phyloP scores from a whole-genome alignment of 2,113 vertebrate species.

The Ophthalmolycus amberensis region DNA sequence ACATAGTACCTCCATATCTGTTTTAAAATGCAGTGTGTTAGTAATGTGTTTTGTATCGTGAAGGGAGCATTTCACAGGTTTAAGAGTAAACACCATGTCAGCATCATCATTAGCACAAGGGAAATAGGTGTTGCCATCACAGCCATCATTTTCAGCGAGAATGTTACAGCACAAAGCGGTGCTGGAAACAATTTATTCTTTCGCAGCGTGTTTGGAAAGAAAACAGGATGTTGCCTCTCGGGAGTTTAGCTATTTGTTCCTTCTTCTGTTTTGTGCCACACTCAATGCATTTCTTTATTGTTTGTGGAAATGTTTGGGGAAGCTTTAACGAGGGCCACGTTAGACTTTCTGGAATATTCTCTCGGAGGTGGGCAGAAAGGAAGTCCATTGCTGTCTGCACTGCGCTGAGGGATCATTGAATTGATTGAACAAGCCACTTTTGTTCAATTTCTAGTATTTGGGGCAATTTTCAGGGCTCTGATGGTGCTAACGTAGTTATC shows the following conservation, averaged over 20 bases:
- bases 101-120: slow-evolving; percentile 15
- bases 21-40: neutral
- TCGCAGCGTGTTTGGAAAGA: slow-evolving; percentile 4
- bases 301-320: neutral
- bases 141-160: neutral
- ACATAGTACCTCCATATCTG: neutral
- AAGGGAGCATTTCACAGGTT: neutral
- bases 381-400: neutral
- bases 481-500: neutral
- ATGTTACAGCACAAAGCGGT: slow-evolving; percentile 11
- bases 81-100: slow-evolving; percentile 30
- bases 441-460: neutral
- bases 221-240: slow-evolving; percentile 30
- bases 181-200: slow-evolving; percentile 3
- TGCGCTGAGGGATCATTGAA: neutral
- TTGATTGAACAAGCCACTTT: neutral
- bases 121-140: slow-evolving; percentile 10
- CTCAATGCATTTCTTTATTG: neutral
- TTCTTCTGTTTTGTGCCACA: neutral
- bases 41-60: neutral
- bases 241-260: slow-evolving; percentile 24
- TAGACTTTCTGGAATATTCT: slow-evolving; percentile 5
- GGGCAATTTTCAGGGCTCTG: neutral
- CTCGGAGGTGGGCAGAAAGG: neutral
- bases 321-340: neutral